Base-by-base conservation (phyloP, 2,797 vertebrate genomes). In the Setipinna tenuifilis region DNA sequence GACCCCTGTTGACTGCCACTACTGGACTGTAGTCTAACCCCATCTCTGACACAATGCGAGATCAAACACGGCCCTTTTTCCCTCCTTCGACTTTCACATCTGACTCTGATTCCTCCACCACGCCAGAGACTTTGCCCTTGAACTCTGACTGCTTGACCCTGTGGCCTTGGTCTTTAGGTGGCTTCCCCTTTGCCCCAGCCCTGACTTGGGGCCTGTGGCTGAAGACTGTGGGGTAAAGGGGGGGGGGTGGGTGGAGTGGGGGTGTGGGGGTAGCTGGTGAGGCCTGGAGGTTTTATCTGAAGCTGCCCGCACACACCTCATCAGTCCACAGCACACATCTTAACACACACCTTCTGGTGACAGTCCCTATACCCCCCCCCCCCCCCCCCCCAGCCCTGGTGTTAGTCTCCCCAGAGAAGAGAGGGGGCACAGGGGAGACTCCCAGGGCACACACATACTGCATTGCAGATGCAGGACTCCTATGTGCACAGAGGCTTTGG, bases 361-460 rank as follows among this genome's bases (percentile, higher is more conserved):
- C 94, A 94, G 94, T 94, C 90, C 92, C 91, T 90, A 88, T 87
- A 82, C 91, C 94, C 90, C 94, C 93, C 95, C 94, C 94, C 95
- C 95, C n/a, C n/a, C n/a, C n/a, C n/a, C n/a, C n/a, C n/a, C n/a
- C n/a, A n/a, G n/a, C n/a, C n/a, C n/a, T n/a, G 94, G 94, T 93
- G 16, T 44, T 78, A 35, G 35, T 71, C 68, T 71, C 25, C 12
- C 14, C 68, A 31, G 68, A 44, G 31, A 78, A 19, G 71, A 10
- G 19, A 35, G 71, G 31, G 17, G 7, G 35, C 35, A 78, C 35
- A 78, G n/a, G n/a, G n/a, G n/a, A n/a, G n/a, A n/a, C n/a, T n/a
- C n/a, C n/a, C n/a, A n/a, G n/a, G n/a, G n/a, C 71, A 41, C 35
- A 41, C 50, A 54, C 50, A 54, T 7, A 54, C 50, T 14, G 50